Conservation (phyloP, 2,113 vertebrate species). For the Pleuronectes platessa region DNA sequence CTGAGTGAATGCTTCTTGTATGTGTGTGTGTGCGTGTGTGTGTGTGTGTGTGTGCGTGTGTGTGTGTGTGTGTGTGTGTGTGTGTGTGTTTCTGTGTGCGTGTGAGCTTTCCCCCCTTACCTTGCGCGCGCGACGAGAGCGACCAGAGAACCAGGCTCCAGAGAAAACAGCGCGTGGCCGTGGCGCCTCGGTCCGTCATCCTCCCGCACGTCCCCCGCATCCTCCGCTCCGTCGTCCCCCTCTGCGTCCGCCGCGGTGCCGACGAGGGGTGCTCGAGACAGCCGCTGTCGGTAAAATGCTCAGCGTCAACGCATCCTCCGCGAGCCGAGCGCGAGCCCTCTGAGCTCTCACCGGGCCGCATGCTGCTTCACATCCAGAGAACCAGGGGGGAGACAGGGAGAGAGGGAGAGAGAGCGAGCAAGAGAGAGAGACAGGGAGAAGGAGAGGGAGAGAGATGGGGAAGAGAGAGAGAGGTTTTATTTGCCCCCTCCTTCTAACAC, state of each 20-base stretch:
- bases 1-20: constrained; percentile 2
- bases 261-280: constrained; percentile 54
- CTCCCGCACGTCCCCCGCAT: constrained; percentile 44
- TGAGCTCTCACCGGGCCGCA: constrained; percentile 81
- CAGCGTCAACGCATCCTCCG: constrained; percentile 67
- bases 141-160: constrained; percentile 75
- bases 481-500: constrained; percentile 66
- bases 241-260: constrained; percentile 52
- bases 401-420: constrained; percentile 16
- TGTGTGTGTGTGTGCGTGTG: background rate
- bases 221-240: constrained; percentile 52
- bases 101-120: constrained; percentile 64
- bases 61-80: background rate
- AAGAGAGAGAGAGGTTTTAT: constrained; percentile 53
- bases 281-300: constrained; percentile 31
- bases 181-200: constrained; percentile 66
- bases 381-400: constrained; percentile 44
- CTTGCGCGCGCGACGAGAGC: constrained; percentile 75
- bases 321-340: constrained; percentile 78
- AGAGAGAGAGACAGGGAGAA: constrained; percentile 1
- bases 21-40: background rate
- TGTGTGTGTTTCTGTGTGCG: background rate
- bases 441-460: background rate
- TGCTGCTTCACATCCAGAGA: constrained; percentile 82
- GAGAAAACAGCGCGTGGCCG: constrained; percentile 74